Conservation (phyloP, 2,888 invertebrate species). For the Ormyrus thymus region DNA sequence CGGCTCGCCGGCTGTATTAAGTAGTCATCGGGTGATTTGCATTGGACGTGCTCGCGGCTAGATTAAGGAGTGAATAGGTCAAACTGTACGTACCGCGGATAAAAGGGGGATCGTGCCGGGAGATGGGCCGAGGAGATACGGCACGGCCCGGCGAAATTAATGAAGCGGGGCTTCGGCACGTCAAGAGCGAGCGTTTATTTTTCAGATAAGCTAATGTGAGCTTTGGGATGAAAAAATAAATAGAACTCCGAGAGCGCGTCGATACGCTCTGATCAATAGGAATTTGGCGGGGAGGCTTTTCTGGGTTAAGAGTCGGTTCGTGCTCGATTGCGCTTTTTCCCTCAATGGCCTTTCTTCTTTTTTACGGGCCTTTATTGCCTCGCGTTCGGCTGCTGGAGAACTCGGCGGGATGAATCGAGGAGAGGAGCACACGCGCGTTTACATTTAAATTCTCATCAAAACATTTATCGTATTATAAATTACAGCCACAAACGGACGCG, state of each 20-base stretch:
- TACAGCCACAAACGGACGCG: too few relatives aligned
- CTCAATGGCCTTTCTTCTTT: too few relatives aligned
- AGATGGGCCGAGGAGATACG: constrained; percentile 51
- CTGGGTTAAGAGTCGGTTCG: not conserved
- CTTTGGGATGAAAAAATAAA: constrained; percentile 15
- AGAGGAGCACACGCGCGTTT: not conserved
- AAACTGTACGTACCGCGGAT: constrained; percentile 10
- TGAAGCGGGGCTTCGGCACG: constrained; percentile 19
- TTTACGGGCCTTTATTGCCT: too few relatives aligned
- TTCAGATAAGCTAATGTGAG: constrained; percentile 22
- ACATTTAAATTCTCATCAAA: not conserved
- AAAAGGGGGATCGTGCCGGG: constrained; percentile 7
- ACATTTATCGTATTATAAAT: not conserved
- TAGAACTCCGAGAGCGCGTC: not conserved
- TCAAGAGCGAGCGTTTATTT: not conserved
- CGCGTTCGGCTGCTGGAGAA: too few relatives aligned
- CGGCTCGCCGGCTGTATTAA: constrained; percentile 35
- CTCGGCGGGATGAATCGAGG: too few relatives aligned
- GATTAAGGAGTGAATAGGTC: constrained; percentile 56
- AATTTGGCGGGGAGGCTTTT: not conserved
- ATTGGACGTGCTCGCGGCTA: constrained; percentile 51
- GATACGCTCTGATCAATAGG: not conserved
- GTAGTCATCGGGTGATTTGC: constrained; percentile 54
- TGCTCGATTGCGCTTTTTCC: not conserved
- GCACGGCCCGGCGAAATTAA: constrained; percentile 47